Evolutionary conservation across 1,140 invertebrate species (phyloP), one percentile per base, ranked within the genome.

Genomic region (Cyclina sinensis): DNA sequence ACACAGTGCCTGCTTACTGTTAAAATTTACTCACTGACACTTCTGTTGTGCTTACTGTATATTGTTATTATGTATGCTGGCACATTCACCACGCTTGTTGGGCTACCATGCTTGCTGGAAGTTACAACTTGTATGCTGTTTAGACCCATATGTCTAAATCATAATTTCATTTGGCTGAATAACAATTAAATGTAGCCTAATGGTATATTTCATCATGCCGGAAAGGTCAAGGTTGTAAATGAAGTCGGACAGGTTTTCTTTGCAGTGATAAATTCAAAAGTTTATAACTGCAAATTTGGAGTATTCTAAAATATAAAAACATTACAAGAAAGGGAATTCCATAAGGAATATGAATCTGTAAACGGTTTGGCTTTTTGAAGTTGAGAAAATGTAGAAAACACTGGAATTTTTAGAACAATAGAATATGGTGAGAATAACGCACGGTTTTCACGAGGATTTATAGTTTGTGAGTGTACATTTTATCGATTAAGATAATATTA

Each of bases 191-290:
- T n/a, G n/a, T n/a, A n/a, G n/a, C n/a, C n/a, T n/a, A n/a, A n/a
- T n/a, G n/a, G n/a, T n/a, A n/a, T n/a, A n/a, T n/a, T n/a, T n/a
- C n/a, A 46, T 46, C 16, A 46, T 16, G 43, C 7, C 16, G 21
- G n/a, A 57, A 57, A 57, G 51, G 51, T 57, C 51, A 57, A 57
- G 51, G 51, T 57, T 57, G 51, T 57, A 18, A 57, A 57, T 57
- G 51, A 57, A 57, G 51, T 57, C n/a, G n/a, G 3, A 57, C 51
- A 21, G 51, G 51, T 57, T 57, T 57, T 57, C 51, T 21, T 57
- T 21, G 51, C 3, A 57, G 51, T 57, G 51, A 57, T 57, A 57
- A 57, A 57, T 21, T 21, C 21, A 57, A 57, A 21, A 21, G 16
- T 57, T 57, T 21, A 57, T 21, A 57, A 14, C n/a, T 18, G 51